Conservation (phyloP, 2,888 invertebrate genomes). For the Carterocephalus palaemon region DNA sequence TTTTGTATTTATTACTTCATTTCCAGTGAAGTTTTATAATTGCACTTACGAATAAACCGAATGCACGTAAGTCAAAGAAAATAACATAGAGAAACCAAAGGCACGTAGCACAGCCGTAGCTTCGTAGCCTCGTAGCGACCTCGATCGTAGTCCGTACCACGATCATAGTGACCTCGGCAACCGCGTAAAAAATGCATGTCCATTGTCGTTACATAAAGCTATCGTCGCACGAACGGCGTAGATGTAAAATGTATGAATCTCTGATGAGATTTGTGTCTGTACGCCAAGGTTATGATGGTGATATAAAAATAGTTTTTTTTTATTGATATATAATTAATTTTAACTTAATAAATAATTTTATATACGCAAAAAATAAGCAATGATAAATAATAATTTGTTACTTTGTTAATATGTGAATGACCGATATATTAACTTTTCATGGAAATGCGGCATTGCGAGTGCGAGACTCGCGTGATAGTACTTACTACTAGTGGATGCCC, state of each 20-base stretch:
- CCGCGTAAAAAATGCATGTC: slow-evolving; percentile 37
- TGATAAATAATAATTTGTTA: too few species aligned
- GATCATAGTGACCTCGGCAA: slow-evolving; percentile 35
- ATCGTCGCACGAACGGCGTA: slow-evolving; percentile 25
- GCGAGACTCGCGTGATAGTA: too few species aligned
- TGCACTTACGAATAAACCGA: too few species aligned
- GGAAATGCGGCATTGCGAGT: too few species aligned
- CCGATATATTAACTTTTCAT: too few species aligned
- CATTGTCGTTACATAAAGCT: slow-evolving; percentile 32
- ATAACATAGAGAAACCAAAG: slow-evolving; percentile 2
- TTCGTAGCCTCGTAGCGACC: slow-evolving; percentile 34
- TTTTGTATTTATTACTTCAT: too few species aligned
- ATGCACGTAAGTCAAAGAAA: too few species aligned
- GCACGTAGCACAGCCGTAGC: slow-evolving; percentile 24
- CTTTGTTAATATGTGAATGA: too few species aligned
- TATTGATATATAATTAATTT: not conserved
- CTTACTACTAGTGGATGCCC: too few species aligned
- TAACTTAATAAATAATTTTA: too few species aligned
- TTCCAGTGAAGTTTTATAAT: too few species aligned
- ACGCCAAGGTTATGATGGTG: slow-evolving; percentile 8
- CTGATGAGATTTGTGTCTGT: slow-evolving; percentile 26
- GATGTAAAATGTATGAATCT: slow-evolving; percentile 26
- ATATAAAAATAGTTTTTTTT: slow-evolving; percentile 8
- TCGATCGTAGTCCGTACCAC: slow-evolving; percentile 33
- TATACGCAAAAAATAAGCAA: too few species aligned